Percentiles rank a stretch among this genome's conserved stretches.
phyloP scores from a whole-genome alignment of 2,888 invertebrate species.

The Aleiodes alternator region DNA sequence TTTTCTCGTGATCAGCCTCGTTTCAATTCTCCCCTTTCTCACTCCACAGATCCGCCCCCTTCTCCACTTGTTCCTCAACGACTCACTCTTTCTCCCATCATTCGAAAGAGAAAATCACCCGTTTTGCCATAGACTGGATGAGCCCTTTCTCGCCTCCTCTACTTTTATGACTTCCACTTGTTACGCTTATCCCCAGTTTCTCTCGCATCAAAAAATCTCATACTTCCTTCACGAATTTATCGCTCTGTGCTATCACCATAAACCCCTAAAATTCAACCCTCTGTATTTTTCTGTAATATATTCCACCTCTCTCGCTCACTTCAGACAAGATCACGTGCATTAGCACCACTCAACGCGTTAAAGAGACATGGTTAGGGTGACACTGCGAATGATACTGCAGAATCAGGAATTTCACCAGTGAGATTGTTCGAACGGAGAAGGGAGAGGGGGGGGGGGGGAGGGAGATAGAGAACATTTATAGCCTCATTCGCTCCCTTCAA shows the following conservation, averaged over 20 bases:
- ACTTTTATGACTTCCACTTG: too few species aligned
- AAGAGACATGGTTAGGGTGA: slow-evolving; percentile 4
- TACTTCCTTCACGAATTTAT: slow-evolving; percentile 7
- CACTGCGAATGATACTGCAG: slow-evolving; percentile 22
- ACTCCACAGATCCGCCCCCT: too few species aligned
- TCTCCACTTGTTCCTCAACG: too few species aligned
- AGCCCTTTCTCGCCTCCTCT: not conserved
- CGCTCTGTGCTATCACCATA: slow-evolving; percentile 19
- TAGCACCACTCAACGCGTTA: slow-evolving; percentile 9
- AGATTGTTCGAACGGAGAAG: not conserved
- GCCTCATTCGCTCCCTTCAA: slow-evolving; percentile 1
- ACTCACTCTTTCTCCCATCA: slow-evolving; percentile 22
- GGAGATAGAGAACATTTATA: not conserved
- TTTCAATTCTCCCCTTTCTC: too few species aligned
- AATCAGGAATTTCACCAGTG: slow-evolving; percentile 13
- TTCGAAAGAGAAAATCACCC: not conserved
- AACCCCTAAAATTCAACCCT: slow-evolving; percentile 3
- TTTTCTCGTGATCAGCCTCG: too few species aligned
- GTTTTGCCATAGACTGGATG: not conserved
- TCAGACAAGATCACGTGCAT: slow-evolving; percentile 18
- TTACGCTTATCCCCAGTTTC: too few species aligned
- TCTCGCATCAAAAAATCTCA: not conserved
- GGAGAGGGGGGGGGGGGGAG: too few species aligned
- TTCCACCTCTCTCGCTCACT: not conserved
- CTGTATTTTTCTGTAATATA: slow-evolving; percentile 1